phyloP scores from a whole-genome alignment of 2,113 vertebrate species.

The Zosterops lateralis region DNA sequence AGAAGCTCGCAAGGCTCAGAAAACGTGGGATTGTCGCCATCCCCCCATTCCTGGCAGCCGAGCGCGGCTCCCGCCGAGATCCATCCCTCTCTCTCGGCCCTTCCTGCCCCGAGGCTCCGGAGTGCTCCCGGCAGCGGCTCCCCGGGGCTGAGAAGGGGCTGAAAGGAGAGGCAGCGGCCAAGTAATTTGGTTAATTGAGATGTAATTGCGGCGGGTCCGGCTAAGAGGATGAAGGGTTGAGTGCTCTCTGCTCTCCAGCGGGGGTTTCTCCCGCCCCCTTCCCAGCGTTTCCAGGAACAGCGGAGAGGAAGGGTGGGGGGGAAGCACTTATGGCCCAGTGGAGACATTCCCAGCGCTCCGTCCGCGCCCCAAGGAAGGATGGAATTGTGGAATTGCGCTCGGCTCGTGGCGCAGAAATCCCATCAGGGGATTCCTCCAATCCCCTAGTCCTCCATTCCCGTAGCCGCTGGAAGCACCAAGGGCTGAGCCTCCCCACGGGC shows the following conservation, averaged over 20 bases:
- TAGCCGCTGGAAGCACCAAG: background rate
- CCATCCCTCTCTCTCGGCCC: background rate
- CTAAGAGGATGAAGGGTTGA: conserved; percentile 67
- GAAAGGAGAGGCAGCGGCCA: background rate
- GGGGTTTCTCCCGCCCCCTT: background rate
- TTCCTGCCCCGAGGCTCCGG: background rate
- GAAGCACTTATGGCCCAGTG: accelerated
- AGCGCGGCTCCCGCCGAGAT: background rate
- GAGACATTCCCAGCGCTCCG: background rate
- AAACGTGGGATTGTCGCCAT: background rate
- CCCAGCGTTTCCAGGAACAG: background rate
- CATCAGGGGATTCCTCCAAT: background rate
- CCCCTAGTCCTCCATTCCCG: background rate
- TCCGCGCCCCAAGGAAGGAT: accelerated
- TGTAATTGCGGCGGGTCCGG: conserved; percentile 65
- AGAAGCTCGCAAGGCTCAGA: accelerated
- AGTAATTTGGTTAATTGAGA: conserved; percentile 71
- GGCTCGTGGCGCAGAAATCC: background rate
- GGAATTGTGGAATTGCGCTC: background rate
- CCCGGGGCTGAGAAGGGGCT: conserved; percentile 7
- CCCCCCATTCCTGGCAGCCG: background rate
- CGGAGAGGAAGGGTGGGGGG: accelerated
- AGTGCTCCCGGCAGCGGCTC: conserved; percentile 31
- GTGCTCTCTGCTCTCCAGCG: background rate
- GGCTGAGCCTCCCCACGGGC: background rate